Base-by-base conservation (phyloP, 1,140 invertebrate genomes). In the Papilio machaon region DNA sequence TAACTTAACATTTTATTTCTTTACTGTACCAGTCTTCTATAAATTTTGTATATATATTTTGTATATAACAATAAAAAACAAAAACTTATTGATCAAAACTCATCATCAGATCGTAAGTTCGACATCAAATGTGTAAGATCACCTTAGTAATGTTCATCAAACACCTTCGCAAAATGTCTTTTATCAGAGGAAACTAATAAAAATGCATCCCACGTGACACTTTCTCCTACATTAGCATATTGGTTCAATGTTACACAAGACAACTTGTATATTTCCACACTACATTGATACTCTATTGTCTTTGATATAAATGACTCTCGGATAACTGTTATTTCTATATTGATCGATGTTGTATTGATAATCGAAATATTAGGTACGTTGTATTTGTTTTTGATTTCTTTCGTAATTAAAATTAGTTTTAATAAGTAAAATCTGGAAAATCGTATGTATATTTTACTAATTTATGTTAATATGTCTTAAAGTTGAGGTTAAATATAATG, bases 171-270 rank as follows among this genome's bases (percentile, higher is more conserved):
- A 81, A 81, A 83, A 52, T 49, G 8, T 74, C 17, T 75, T 19
- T 81, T 64, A 58, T 49, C 78, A 81, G 67, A 81, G 43, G 47
- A 81, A 49, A 43, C 73, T 80, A 84, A 85, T 85, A 85, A 87
- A 85, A 87, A 88, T 73, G 73, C 84, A 54, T 77, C 88, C 86
- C 82, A 88, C 87, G 82, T 83, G 15, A 74, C 43, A 83, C 87
- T 89, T 89, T 89, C 87, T 84, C 82, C 64, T 13, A 49, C 80
- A 89, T 89, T 89, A 83, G 86, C 88, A 89, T 89, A 80, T 85
- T 81, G 80, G 85, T 82, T 79, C 79, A 83, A 58, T 77, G 60
- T 80, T 75, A 64, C 75, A 81, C 77, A 82, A 86, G 77, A 54
- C 30, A 9, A 38, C 52, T 81, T 78, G 73, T 30, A 82, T 54